Evolutionary conservation across 2,113 vertebrate species (phyloP).

Genomic region (Proterorhinus semilunaris): DNA sequence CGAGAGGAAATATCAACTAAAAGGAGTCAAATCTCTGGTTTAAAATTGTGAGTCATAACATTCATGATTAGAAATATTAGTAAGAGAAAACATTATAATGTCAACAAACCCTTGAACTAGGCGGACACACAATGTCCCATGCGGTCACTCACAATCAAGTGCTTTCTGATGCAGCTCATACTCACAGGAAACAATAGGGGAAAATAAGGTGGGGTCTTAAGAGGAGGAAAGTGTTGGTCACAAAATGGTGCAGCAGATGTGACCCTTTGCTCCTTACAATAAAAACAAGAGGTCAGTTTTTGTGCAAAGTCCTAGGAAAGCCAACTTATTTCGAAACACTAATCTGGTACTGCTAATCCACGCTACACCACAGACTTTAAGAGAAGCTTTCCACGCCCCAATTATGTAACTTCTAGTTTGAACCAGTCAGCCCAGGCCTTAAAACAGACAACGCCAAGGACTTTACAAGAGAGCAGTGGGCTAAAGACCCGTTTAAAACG

Average conservation of each 20-base stretch:
- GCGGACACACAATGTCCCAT: constrained; percentile 47
- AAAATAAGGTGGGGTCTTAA: constrained; percentile 46
- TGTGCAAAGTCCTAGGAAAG: constrained; percentile 29
- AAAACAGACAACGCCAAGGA: constrained; percentile 17
- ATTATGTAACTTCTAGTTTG: constrained; percentile 48
- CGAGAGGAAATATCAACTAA: neutral
- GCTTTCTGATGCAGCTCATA: constrained; percentile 47
- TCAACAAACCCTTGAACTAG: neutral
- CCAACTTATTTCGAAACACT: constrained; percentile 10
- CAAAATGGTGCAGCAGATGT: constrained; percentile 77
- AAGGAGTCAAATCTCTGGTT: neutral
- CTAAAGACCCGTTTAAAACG: constrained; percentile 35
- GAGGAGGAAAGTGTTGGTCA: constrained; percentile 68
- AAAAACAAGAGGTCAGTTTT: constrained; percentile 60
- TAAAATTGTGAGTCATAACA: neutral
- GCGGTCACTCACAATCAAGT: constrained; percentile 33
- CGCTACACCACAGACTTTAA: constrained; percentile 30
- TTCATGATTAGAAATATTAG: constrained; percentile 1
- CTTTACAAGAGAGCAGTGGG: constrained; percentile 10
- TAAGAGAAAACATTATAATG: neutral
- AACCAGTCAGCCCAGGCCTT: constrained; percentile 29
- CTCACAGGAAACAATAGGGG: constrained; percentile 68
- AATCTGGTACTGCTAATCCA: constrained; percentile 4
- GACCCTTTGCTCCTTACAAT: constrained; percentile 68
- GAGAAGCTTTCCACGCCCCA: constrained; percentile 59